Conservation (phyloP, 1,140 invertebrate species). For the Gryon sp. region DNA sequence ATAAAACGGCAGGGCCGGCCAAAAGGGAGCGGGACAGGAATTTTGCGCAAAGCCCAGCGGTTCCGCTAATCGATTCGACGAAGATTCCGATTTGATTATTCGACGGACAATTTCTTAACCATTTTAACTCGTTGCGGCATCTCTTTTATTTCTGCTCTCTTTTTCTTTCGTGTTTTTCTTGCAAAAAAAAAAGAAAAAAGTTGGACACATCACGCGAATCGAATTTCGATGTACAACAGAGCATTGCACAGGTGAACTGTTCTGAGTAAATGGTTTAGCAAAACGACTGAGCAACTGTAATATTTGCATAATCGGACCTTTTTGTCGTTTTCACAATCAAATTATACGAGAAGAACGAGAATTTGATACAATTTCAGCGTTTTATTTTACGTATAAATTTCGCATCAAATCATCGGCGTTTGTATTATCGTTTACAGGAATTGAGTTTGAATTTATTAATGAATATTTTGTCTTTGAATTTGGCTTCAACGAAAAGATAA, state of each 20-base stretch:
- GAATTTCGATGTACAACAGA: constrained; percentile 46
- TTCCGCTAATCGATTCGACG: constrained; percentile 52
- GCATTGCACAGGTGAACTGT: constrained; percentile 56
- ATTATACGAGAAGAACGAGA: constrained; percentile 20
- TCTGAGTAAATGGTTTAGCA: constrained; percentile 18
- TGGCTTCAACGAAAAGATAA: no score
- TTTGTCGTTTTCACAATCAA: constrained; percentile 56
- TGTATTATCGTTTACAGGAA: no score
- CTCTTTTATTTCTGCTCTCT: constrained; percentile 12
- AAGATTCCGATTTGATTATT: constrained; percentile 52
- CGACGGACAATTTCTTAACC: constrained; percentile 53
- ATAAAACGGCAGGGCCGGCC: no score
- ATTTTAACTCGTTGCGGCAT: constrained; percentile 16
- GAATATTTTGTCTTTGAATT: no score
- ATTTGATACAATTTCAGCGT: neutral
- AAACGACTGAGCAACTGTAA: constrained; percentile 29
- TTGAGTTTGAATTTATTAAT: no score
- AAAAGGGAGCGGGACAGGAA: no score
- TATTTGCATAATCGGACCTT: constrained; percentile 59
- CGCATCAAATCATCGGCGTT: no score
- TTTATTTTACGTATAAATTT: no score
- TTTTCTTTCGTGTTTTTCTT: no score
- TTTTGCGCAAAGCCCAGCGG: constrained; percentile 38
- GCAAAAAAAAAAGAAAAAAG: constrained; percentile 2
- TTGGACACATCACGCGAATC: constrained; percentile 56